Conservation (phyloP, 2,113 vertebrate genomes). For the Alaudala cheleensis region DNA sequence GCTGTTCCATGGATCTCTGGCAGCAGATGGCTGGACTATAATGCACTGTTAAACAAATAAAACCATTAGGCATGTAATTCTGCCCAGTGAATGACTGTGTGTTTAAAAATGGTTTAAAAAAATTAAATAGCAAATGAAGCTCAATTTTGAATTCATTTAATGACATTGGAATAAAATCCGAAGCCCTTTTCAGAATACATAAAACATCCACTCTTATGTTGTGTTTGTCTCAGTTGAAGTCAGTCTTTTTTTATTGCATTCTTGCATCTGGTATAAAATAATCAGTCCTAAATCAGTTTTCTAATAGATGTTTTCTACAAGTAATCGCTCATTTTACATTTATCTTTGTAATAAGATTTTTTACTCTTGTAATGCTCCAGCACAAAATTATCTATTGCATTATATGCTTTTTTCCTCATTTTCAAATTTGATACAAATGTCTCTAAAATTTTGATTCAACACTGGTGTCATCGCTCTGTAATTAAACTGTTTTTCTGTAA, state of each 20-base stretch:
- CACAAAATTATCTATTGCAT: slow-evolving; percentile 41
- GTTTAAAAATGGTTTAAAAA: slow-evolving; percentile 48
- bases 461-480: slow-evolving; percentile 55
- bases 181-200: background rate
- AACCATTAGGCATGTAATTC: slow-evolving; percentile 47
- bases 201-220: background rate
- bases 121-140: slow-evolving; percentile 37
- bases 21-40: slow-evolving; percentile 62
- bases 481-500: slow-evolving; percentile 35
- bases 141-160: slow-evolving; percentile 27
- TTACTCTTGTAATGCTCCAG: slow-evolving; percentile 34
- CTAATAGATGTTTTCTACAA: slow-evolving; percentile 29
- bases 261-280: slow-evolving; percentile 40
- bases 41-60: slow-evolving; percentile 65
- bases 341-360: slow-evolving; percentile 32
- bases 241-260: slow-evolving; percentile 5
- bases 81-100: slow-evolving; percentile 39
- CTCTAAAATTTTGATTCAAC: slow-evolving; percentile 43
- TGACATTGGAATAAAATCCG: slow-evolving; percentile 20
- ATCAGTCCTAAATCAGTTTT: slow-evolving; percentile 44
- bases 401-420: slow-evolving; percentile 26
- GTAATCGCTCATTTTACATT: slow-evolving; percentile 1
- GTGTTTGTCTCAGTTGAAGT: background rate
- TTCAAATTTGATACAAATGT: slow-evolving; percentile 49
- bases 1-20: slow-evolving; percentile 29